Percentiles rank a stretch among this genome's conserved stretches.
Conservation (phyloP, 2,888 invertebrate genomes). For the Dysmachus trigonus region DNA sequence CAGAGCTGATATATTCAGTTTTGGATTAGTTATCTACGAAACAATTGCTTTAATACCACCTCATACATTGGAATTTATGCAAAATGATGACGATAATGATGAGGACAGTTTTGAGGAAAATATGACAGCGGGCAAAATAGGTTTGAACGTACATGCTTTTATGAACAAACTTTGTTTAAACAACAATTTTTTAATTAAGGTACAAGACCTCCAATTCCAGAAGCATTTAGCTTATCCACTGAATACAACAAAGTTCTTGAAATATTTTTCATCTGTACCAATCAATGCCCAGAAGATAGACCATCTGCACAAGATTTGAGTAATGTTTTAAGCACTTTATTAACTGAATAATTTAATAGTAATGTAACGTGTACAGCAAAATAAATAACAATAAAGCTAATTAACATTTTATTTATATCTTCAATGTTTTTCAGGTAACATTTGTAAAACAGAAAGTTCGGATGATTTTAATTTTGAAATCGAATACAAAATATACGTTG, state of each 20-base stretch:
- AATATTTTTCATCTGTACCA: conserved; percentile 77
- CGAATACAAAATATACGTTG: too few species aligned
- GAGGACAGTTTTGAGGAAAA: conserved; percentile 47
- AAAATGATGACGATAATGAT: conserved; percentile 55
- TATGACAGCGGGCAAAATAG: background rate
- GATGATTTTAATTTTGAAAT: too few species aligned
- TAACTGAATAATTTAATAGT: background rate
- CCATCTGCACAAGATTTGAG: conserved; percentile 68
- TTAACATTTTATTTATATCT: background rate
- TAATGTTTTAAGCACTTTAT: background rate
- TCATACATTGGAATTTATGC: conserved; percentile 64
- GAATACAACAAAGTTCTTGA: conserved; percentile 73
- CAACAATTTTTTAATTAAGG: conserved; percentile 65
- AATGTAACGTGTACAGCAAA: background rate
- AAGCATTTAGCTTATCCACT: conserved; percentile 68
- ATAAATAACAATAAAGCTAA: background rate
- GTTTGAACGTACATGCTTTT: background rate
- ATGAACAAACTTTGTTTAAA: too few species aligned
- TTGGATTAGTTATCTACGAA: conserved; percentile 83
- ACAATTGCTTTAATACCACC: conserved; percentile 80
- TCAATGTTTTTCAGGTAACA: background rate
- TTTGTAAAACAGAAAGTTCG: too few species aligned
- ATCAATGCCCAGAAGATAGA: conserved; percentile 67
- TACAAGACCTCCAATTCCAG: conserved; percentile 76
- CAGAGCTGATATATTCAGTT: conserved; percentile 83